Percentiles rank a stretch among this genome's conserved stretches.
Evolutionary conservation across 2,113 vertebrate genomes (phyloP).

Genomic region (Ailuropoda melanoleuca): DNA sequence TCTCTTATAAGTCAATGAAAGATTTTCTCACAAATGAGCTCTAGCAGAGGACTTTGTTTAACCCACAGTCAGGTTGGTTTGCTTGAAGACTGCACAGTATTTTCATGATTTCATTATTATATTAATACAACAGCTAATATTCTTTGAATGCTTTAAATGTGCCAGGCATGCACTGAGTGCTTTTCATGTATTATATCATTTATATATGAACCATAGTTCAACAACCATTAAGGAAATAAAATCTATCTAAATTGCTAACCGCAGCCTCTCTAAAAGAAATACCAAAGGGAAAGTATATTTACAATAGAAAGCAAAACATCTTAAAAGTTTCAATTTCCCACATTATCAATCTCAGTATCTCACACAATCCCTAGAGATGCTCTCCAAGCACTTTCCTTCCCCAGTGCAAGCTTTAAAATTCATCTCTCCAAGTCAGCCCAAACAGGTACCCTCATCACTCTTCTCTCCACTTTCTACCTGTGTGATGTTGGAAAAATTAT

Average conservation of each 20-base stretch:
- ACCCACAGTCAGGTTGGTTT: background rate
- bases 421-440: background rate
- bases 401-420: background rate
- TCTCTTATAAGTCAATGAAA: background rate
- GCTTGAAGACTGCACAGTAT: background rate
- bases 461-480: background rate
- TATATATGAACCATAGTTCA: background rate
- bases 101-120: background rate
- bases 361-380: no score
- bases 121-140: background rate
- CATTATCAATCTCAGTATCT: background rate
- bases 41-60: background rate
- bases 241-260: background rate
- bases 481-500: background rate
- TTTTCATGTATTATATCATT: background rate
- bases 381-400: background rate
- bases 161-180: background rate
- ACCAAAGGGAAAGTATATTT: background rate
- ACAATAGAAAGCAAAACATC: background rate
- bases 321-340: background rate
- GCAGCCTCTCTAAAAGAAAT: background rate
- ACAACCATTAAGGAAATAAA: background rate
- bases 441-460: background rate
- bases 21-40: background rate
- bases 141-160: background rate